A percentile compares a stretch with the other conserved stretches of the same genome.
Conservation (phyloP, 1,140 invertebrate species). For the Chlorops oryzae region DNA sequence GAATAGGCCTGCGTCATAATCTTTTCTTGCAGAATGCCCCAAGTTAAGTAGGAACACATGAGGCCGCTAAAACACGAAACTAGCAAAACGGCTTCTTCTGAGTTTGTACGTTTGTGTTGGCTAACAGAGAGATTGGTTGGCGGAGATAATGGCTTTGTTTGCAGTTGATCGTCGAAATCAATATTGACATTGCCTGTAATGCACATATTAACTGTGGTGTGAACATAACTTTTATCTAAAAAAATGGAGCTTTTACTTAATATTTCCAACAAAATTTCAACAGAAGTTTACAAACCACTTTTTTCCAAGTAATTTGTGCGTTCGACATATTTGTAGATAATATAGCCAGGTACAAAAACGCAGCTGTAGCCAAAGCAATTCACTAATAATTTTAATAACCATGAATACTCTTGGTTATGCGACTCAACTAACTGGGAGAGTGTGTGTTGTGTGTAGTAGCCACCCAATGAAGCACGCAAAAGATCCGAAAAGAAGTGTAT, state of each 20-base stretch:
- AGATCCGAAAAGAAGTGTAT: conserved; percentile 44
- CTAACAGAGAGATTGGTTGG: conserved; percentile 18
- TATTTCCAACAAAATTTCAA: not conserved
- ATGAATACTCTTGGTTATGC: conserved; percentile 55
- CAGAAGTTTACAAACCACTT: conserved; percentile 55
- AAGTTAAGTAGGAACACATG: conserved; percentile 85
- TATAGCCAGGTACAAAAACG: conserved; percentile 76
- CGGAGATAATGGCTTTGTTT: conserved; percentile 2
- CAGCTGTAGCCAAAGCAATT: conserved; percentile 88
- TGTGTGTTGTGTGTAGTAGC: conserved; percentile 31
- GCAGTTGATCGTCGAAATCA: conserved; percentile 10
- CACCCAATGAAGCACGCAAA: conserved; percentile 28
- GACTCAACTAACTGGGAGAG: conserved; percentile 40
- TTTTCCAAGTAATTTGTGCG: conserved; percentile 76
- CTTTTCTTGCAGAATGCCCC: conserved; percentile 92
- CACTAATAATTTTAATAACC: conserved; percentile 68
- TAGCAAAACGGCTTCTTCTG: conserved; percentile 57
- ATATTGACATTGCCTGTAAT: conserved; percentile 53
- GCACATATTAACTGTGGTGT: conserved; percentile 54
- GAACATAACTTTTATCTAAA: conserved; percentile 52
- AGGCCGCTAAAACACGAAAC: conserved; percentile 80
- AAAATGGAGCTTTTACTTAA: too few relatives aligned
- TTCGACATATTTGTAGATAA: conserved; percentile 78
- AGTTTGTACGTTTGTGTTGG: conserved; percentile 44
- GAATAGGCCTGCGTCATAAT: conserved; percentile 81